A percentile compares a stretch with the other conserved stretches of the same genome.
Evolutionary conservation across 2,113 vertebrate genomes (phyloP).

Genomic region (Illadopsis cleaveri): DNA sequence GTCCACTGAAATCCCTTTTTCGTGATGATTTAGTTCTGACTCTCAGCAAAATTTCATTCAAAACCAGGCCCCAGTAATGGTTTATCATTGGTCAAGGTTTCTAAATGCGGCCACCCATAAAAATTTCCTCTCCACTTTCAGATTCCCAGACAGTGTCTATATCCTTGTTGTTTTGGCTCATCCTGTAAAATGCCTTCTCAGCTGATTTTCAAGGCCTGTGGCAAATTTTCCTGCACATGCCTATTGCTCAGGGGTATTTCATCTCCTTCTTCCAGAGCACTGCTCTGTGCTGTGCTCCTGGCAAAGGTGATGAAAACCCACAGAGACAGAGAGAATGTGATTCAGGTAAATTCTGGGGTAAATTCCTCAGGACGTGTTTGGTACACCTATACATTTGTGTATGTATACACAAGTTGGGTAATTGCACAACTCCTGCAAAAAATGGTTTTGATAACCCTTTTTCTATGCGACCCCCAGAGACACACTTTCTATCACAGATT

Average conservation of each 20-base stretch:
- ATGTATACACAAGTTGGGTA: fast-evolving
- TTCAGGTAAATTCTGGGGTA: fast-evolving
- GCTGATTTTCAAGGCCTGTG: not conserved
- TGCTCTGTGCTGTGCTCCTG: not conserved
- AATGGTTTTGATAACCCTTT: not conserved
- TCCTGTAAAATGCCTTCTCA: not conserved
- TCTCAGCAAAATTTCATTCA: not conserved
- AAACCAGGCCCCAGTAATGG: not conserved
- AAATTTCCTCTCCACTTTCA: not conserved
- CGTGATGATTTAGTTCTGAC: not conserved
- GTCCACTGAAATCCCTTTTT: not conserved
- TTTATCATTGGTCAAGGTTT: not conserved
- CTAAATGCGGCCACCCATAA: not conserved
- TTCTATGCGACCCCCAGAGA: not conserved
- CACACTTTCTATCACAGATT: not conserved
- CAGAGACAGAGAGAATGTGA: not conserved
- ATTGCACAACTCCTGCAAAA: not conserved
- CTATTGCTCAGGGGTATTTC: not conserved
- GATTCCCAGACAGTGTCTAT: not conserved
- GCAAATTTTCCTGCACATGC: not conserved
- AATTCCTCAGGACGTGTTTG: not conserved
- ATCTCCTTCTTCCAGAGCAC: not conserved
- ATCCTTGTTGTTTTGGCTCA: not conserved
- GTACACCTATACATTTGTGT: not conserved
- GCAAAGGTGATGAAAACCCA: not conserved